Base-by-base conservation (phyloP, 2,113 vertebrate genomes). In the Platysteira castanea region DNA sequence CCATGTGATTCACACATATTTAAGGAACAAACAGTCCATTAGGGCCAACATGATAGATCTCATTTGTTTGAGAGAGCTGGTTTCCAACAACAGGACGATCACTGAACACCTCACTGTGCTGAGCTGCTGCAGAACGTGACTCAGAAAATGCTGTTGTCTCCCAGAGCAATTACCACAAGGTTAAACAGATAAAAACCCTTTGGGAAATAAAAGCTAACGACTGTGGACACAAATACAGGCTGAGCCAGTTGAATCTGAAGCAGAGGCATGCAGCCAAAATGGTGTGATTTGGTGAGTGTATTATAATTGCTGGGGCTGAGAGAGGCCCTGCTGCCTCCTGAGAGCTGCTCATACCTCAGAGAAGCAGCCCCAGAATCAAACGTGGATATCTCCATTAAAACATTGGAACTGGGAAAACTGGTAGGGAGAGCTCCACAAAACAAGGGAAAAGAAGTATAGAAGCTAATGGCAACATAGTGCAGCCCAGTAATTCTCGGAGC, bases 111-210 rank as follows among this genome's bases (percentile, higher is more conserved):
- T 87, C 71, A 47, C 15, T 10, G 46, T 35, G 63, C 82, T 83
- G 87, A 93, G 70, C 85, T 83, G 73, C 73, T 75, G 28, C 0
- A 82, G 89, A 78, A 74, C 0, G 4, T 67, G 86, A 88, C 83
- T 88, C 76, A 60, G 42, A 79, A 94, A 79, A 39, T 3, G 13
- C 60, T n/a, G 35, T 75, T 92, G 80, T 90, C 71, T 94, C 82
- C 64, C 90, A 87, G 57, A 84, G 76, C 69, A 89, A 94, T 87
- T 78, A 84, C 73, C 73, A 78, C 65, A 46, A 92, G 79, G 82
- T 94, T 97, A 96, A 96, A 92, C 79, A 92, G 70, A 88, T 82
- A 75, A 85, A 87, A 89, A 75, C n/a, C 60, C 37, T 82, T 95
- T 81, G 85, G 69, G 86, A 96, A 94, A 76, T 86, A 70, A 81